Evolutionary conservation across 2,888 invertebrate genomes (phyloP).

Genomic region (Hydraecia micacea): DNA sequence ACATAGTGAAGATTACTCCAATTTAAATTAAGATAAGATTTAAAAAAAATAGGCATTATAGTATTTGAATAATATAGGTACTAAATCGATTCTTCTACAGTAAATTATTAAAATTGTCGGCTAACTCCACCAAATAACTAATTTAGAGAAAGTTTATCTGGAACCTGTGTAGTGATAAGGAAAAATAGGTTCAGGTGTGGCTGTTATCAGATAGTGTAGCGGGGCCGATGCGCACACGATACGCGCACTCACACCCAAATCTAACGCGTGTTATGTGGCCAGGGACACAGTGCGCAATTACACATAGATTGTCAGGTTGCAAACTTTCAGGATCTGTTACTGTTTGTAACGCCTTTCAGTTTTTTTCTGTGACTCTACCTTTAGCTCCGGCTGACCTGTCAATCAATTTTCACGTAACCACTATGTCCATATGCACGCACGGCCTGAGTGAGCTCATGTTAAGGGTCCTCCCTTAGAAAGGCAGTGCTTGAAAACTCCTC

Average conservation of each 20-base stretch:
- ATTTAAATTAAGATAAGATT: conserved; percentile 53
- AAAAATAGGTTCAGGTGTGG: conserved; percentile 86
- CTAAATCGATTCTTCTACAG: background rate
- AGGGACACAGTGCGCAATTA: conserved; percentile 11
- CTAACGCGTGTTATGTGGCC: conserved; percentile 26
- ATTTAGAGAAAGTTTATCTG: conserved; percentile 79
- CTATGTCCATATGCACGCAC: background rate
- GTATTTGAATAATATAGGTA: conserved; percentile 26
- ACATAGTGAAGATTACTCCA: conserved; percentile 34
- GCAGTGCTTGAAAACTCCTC: background rate
- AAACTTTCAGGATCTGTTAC: background rate
- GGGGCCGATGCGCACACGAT: conserved; percentile 44
- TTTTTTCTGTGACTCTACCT: background rate
- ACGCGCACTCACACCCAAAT: conserved; percentile 11
- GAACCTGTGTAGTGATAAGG: conserved; percentile 76
- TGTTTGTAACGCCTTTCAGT: background rate
- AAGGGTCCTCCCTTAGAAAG: background rate
- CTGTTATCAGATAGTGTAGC: conserved; percentile 73
- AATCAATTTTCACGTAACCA: background rate
- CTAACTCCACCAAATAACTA: conserved; percentile 46
- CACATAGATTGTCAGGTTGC: background rate
- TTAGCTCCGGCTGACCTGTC: background rate
- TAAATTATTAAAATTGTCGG: conserved; percentile 1
- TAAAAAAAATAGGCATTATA: background rate
- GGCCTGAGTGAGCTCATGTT: background rate